Percentiles rank a stretch among this genome's conserved stretches.
These are phyloP conservation scores for Rhingia rostrata DNA, from an alignment of 2,888 invertebrate genomes.

Conservation along the genomic window DNA sequence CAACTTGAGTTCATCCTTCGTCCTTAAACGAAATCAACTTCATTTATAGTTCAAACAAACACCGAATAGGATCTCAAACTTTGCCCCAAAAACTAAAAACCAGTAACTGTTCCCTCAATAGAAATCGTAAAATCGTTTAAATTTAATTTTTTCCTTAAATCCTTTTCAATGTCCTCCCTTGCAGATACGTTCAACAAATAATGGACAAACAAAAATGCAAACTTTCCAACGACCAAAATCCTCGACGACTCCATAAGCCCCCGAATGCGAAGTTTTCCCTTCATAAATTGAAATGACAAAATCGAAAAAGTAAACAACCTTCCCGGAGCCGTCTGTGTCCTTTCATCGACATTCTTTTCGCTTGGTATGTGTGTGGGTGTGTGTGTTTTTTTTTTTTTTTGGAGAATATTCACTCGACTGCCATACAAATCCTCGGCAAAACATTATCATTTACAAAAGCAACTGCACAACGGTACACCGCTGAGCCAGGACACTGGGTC, in stretches of 20 bases:
- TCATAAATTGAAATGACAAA: constrained; percentile 56
- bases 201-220: constrained; percentile 27
- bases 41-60: too few relatives aligned
- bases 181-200: constrained; percentile 20
- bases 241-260: not conserved
- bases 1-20: too few relatives aligned
- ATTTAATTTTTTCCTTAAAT: not conserved
- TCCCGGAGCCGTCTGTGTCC: constrained; percentile 50
- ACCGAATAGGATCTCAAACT: too few relatives aligned
- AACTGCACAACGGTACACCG: constrained; percentile 19
- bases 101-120: too few relatives aligned
- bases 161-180: not conserved
- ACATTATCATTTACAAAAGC: constrained; percentile 65
- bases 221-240: constrained; percentile 4
- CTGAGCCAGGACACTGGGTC: not conserved
- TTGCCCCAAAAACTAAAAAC: too few relatives aligned
- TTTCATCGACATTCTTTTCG: constrained; percentile 7
- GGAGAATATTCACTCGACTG: constrained; percentile 33
- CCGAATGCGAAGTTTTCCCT: constrained; percentile 39
- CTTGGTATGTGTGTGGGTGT: too few relatives aligned
- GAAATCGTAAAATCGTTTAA: constrained; percentile 14
- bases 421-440: constrained; percentile 51
- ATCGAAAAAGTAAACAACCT: constrained; percentile 49
- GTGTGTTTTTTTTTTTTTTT: constrained; percentile 38
- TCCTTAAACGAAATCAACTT: too few relatives aligned